phyloP scores from a whole-genome alignment of 1,140 invertebrate genomes.

The Leptonema lineaticorne region DNA sequence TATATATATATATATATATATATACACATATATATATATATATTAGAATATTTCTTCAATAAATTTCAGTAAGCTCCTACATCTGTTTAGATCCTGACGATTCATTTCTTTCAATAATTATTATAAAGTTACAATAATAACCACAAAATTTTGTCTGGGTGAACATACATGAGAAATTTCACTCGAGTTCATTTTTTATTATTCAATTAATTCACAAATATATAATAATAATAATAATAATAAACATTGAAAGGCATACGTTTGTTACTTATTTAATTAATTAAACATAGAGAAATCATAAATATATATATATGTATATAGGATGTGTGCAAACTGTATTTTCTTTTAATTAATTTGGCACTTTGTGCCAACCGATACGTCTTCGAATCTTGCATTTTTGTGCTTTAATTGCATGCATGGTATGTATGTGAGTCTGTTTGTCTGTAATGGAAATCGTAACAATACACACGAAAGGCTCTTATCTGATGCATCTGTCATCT shows the following conservation, averaged over 20 bases:
- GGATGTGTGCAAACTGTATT: not conserved
- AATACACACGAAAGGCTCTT: too few relatives aligned
- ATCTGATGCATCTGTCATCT: not conserved
- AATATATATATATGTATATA: not conserved
- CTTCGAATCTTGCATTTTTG: not conserved
- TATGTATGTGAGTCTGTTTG: too few relatives aligned
- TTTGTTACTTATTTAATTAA: not conserved
- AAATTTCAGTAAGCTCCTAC: conserved; percentile 1
- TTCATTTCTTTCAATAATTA: not conserved
- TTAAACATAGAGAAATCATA: not conserved
- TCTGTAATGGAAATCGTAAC: too few relatives aligned
- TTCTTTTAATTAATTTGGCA: not conserved
- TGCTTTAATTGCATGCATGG: too few relatives aligned
- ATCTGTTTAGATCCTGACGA: not conserved
- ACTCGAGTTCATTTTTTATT: not conserved
- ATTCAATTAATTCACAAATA: too few relatives aligned
- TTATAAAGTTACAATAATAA: too few relatives aligned
- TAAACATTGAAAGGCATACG: not conserved
- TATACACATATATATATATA: too few relatives aligned
- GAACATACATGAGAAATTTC: not conserved
- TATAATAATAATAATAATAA: not conserved
- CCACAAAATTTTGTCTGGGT: too few relatives aligned
- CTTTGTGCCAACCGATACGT: not conserved
- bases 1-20: too few relatives aligned
- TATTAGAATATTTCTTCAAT: too few relatives aligned